These are phyloP conservation scores for Moxostoma hubbsi DNA, from an alignment of 2,797 vertebrate species.

Conservation along the genomic window DNA sequence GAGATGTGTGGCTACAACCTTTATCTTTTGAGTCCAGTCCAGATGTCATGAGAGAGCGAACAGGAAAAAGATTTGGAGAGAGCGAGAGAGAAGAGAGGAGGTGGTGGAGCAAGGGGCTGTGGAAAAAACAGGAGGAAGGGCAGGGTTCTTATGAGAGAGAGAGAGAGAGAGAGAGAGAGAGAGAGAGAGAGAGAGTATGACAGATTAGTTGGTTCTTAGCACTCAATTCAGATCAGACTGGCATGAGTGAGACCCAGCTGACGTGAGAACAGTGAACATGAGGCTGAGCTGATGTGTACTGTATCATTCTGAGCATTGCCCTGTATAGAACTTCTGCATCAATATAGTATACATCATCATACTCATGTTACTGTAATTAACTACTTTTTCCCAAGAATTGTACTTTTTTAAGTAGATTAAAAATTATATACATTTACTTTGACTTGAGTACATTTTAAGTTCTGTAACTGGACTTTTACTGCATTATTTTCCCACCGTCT, in stretches of 20 bases:
- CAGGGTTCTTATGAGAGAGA: conserved; percentile 27
- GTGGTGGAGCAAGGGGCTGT: background rate
- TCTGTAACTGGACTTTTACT: too few species aligned
- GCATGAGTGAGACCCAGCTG: conserved; percentile 49
- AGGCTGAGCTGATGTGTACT: too few species aligned
- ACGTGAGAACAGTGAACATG: conserved; percentile 49
- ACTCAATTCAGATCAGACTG: conserved; percentile 56
- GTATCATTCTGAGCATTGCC: conserved; percentile 7
- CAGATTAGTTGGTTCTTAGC: conserved; percentile 46
- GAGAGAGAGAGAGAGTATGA: conserved; percentile 51
- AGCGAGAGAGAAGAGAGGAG: conserved; percentile 2
- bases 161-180: conserved; percentile 43
- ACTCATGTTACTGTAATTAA: too few species aligned
- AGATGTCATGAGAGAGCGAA: conserved; percentile 33
- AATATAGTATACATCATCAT: background rate
- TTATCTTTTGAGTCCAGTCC: conserved; percentile 61
- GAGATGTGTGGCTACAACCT: conserved; percentile 55
- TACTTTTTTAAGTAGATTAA: too few species aligned
- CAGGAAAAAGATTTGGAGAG: background rate
- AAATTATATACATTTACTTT: too few species aligned
- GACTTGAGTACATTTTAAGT: too few species aligned
- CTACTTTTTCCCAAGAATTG: too few species aligned
- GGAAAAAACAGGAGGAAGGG: background rate
- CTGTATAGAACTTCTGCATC: background rate
- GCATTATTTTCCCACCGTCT: too few species aligned